Evolutionary conservation across 2,888 invertebrate species (phyloP).

Genomic region (Apodemia hepburni): DNA sequence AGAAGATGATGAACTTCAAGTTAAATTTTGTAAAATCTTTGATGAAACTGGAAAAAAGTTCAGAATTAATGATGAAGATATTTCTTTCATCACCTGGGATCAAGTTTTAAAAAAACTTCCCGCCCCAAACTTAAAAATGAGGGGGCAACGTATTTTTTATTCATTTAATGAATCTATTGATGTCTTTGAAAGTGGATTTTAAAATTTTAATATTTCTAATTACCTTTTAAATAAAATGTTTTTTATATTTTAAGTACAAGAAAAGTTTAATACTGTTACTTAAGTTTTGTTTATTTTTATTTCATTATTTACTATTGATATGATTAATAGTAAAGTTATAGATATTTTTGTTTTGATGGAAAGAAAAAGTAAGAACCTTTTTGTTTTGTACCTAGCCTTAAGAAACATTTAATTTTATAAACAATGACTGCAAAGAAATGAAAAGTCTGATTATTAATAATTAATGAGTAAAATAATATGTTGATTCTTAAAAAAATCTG

Average conservation of each 20-base stretch:
- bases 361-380: constrained; percentile 3
- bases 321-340: constrained; percentile 11
- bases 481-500: constrained; percentile 23
- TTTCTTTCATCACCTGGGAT: constrained; percentile 28
- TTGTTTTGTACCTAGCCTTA: constrained; percentile 1
- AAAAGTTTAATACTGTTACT: constrained; percentile 9
- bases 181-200: constrained; percentile 17
- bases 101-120: constrained; percentile 27
- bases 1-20: constrained; percentile 27
- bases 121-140: constrained; percentile 27
- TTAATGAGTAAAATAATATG: neutral
- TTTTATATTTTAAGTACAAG: constrained; percentile 5
- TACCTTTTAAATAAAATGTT: constrained; percentile 4
- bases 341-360: constrained; percentile 9
- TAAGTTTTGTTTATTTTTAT: constrained; percentile 6
- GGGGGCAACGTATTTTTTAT: constrained; percentile 26
- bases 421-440: constrained; percentile 13
- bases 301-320: constrained; percentile 11
- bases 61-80: constrained; percentile 28
- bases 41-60: constrained; percentile 27
- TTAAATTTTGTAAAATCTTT: constrained; percentile 25
- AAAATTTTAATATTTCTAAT: constrained; percentile 3
- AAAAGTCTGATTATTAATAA: neutral
- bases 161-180: constrained; percentile 26
- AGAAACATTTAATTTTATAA: constrained; percentile 19